Evolutionary conservation across 2,113 vertebrate genomes (phyloP), one percentile per base, ranked within the genome.

Genomic region (Ariopsis seemanni): DNA sequence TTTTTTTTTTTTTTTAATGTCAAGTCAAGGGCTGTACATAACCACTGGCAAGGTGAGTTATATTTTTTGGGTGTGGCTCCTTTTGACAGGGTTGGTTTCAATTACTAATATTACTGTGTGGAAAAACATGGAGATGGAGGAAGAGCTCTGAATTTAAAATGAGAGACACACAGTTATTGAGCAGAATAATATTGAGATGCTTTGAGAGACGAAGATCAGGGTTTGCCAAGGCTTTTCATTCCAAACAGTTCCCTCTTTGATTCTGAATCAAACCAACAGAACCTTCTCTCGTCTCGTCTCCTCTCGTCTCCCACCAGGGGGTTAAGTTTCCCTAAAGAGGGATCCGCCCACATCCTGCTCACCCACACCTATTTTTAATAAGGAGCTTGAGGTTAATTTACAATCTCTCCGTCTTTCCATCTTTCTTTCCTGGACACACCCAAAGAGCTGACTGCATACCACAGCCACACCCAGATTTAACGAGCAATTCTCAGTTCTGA

Each of bases 161-260:
- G 71, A 18, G 72, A 78, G 84, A 58, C 62, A 34, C 58, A 85
- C 80, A 48, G 12, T 52, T 25, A 83, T 11, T 74, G 53, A 86
- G n/a, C 55, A 52, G 12, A 0, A 27, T 14, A 14, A 17, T 62
- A 67, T 58, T 18, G 74, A 57, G 82, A 85, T 34, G 52, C 65
- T 82, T 6, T 60, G 27, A 7, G 53, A 88, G 63, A 57, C 14
- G 12, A 87, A 90, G 90, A 89, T 89, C 72, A 14, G 14, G 82
- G 17, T 77, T 86, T 57, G 86, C 60, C 90, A 85, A 86, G 91
- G 89, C 88, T 91, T 91, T 89, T 85, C 72, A 87, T 88, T 90
- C 55, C 6, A 86, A 93, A 90, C 91, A 93, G 92, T 52, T 67
- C 75, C 85, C 82, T 78, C 87, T 75, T 86, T 88, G 62, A 42